Percentiles rank a stretch among this genome's conserved stretches.
Conservation (phyloP, 1,140 invertebrate species). For the Drosophila chauvacae region DNA sequence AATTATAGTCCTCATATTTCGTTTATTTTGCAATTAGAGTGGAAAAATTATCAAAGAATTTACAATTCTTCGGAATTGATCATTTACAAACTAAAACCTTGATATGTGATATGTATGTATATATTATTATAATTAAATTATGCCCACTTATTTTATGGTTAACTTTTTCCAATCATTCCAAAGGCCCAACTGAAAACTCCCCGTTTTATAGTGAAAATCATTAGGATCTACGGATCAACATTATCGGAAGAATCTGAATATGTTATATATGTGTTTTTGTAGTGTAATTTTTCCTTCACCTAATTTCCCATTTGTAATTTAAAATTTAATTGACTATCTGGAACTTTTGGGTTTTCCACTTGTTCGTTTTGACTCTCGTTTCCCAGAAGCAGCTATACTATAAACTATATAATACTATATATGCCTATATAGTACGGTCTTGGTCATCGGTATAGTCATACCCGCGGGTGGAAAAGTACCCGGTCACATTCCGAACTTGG, state of each 20-base stretch:
- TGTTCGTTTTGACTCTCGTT: not conserved
- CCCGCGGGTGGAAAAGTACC: slow-evolving; percentile 29
- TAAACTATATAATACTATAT: not conserved
- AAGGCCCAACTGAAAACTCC: not conserved
- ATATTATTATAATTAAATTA: no score
- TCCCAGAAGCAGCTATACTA: slow-evolving; percentile 1
- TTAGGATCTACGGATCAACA: not conserved
- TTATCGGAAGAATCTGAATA: not conserved
- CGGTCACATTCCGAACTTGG: slow-evolving; percentile 21
- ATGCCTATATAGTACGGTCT: not conserved
- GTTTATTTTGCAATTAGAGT: no score
- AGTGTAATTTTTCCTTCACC: not conserved
- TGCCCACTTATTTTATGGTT: no score
- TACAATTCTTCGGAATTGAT: no score
- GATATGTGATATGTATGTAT: no score
- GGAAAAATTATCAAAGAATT: no score
- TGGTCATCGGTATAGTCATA: slow-evolving; percentile 25
- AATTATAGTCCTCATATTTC: no score
- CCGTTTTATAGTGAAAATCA: not conserved
- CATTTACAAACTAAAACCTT: no score
- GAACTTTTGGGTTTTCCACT: not conserved
- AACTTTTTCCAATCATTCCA: not conserved
- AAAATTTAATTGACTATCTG: not conserved
- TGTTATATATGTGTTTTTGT: not conserved
- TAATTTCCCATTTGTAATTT: not conserved